Base-by-base conservation (phyloP, 2,797 vertebrate genomes). In the Lates japonicus region DNA sequence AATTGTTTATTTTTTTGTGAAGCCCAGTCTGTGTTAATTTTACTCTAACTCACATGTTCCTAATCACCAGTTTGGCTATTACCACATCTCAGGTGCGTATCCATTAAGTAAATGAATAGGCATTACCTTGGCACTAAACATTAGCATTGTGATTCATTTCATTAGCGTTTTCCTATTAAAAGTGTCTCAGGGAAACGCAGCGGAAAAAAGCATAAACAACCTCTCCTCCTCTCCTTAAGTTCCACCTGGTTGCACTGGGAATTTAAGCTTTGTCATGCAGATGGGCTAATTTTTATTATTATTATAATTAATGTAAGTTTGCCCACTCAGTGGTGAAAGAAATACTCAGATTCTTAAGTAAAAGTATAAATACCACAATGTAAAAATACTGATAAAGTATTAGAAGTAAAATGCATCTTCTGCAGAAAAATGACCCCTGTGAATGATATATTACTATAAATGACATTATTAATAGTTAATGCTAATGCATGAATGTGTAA, bases 81-180 rank as follows among this genome's bases (percentile, higher is more conserved):
- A 81, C 64, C 16, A 48, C 82, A 79, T 82, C 75, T 91, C 83
- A 83, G 90, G 80, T 85, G 81, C 57, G 19, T 49, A 68, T 81
- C 84, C 82, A 90, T 91, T 89, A 85, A 57, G 48, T 70, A 79
- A 90, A 91, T 91, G 79, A 92, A 87, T 51, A 88, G 81, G 70
- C 82, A 82, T 86, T 81, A 87, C 76, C 74, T 58, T 61, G 61
- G 74, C 71, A 74, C 81, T 88, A 83, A 85, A 83, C 87, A 85
- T 85, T 60, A 81, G 65, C 44, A 5, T 55, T 59, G 29, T 35
- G 57, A 80, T 90, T 91, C 72, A 78, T 87, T 90, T 88, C 76
- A 87, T 88, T 76, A 75, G 77, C 2, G 22, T 74, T 70, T 84
- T 74, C 57, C 76, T 80, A 59, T 86, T 88, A 66, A 76, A 78